Evolutionary conservation across 2,113 vertebrate genomes (phyloP).

Genomic region (Micromys minutus): DNA sequence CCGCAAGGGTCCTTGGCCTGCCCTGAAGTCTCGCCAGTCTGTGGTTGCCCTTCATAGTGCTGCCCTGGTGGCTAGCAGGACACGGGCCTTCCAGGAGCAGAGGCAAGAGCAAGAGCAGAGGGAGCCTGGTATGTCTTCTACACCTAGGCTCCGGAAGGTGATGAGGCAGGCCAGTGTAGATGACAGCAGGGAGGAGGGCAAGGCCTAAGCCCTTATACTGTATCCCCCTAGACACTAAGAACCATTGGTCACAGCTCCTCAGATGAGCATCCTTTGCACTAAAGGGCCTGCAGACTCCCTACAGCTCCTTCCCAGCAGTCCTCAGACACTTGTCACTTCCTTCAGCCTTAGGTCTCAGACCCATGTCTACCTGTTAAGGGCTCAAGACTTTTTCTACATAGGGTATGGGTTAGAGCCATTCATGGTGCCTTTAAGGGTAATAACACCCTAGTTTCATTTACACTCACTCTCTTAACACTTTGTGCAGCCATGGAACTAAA

Average conservation of each 20-base stretch:
- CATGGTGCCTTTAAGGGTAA: background rate
- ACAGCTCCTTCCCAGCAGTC: background rate
- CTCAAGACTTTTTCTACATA: background rate
- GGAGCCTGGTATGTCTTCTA: rapidly evolving
- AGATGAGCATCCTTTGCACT: background rate
- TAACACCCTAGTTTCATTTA: background rate
- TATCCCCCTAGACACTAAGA: background rate
- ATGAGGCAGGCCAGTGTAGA: slow-evolving; percentile 84
- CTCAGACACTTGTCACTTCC: background rate
- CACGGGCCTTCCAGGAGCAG: slow-evolving; percentile 64
- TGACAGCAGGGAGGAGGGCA: slow-evolving; percentile 50
- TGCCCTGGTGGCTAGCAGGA: slow-evolving; percentile 66
- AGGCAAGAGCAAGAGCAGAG: background rate
- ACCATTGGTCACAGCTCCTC: background rate
- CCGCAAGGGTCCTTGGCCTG: slow-evolving; percentile 56
- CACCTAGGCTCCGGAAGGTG: slow-evolving; percentile 63
- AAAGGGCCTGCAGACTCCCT: rapidly evolving
- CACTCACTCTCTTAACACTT: background rate
- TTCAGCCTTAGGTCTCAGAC: slow-evolving; percentile 24
- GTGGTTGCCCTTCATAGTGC: slow-evolving; percentile 67
- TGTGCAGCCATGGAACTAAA: background rate
- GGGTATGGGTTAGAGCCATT: background rate
- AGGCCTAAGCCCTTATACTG: background rate
- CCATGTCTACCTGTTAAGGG: slow-evolving; percentile 27
- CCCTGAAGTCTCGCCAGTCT: slow-evolving; percentile 66